phyloP scores from a whole-genome alignment of 2,888 invertebrate genomes.

The Agonopterix alstromeriana region DNA sequence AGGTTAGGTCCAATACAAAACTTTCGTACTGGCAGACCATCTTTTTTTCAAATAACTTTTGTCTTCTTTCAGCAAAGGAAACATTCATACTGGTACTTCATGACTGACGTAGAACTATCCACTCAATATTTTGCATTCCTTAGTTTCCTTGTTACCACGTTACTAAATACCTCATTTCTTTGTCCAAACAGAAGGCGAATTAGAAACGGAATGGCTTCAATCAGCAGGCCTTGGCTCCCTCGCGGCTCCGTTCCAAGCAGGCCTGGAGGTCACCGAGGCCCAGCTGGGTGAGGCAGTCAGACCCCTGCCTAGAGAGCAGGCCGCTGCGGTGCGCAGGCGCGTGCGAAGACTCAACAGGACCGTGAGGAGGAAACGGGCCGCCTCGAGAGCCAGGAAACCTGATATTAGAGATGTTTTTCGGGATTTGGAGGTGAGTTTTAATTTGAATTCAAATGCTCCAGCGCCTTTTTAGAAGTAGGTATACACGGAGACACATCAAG shows the following conservation, averaged over 20 bases:
- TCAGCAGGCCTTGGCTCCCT: constrained; percentile 84
- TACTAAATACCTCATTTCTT: constrained; percentile 9
- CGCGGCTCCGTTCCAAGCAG: constrained; percentile 82
- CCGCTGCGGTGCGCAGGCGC: constrained; percentile 84
- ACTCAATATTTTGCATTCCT: no score
- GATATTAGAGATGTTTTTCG: constrained; percentile 91
- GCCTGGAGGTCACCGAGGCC: constrained; percentile 80
- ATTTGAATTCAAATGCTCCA: no score
- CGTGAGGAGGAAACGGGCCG: constrained; percentile 77
- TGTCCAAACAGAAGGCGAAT: constrained; percentile 80
- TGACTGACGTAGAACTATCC: neutral
- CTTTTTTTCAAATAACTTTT: no score
- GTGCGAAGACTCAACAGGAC: constrained; percentile 87
- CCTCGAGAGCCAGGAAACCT: constrained; percentile 79
- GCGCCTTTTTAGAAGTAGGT: no score
- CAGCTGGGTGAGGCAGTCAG: constrained; percentile 79
- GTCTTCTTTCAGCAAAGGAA: no score
- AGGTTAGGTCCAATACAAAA: no score
- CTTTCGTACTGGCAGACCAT: no score
- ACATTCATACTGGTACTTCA: neutral
- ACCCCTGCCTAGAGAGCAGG: constrained; percentile 82
- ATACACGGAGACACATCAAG: no score
- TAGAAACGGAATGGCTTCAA: constrained; percentile 85
- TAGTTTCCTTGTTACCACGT: no score
- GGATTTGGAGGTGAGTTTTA: constrained; percentile 82